Conservation (phyloP, 2,113 vertebrate genomes). For the Halichoerus grypus region DNA sequence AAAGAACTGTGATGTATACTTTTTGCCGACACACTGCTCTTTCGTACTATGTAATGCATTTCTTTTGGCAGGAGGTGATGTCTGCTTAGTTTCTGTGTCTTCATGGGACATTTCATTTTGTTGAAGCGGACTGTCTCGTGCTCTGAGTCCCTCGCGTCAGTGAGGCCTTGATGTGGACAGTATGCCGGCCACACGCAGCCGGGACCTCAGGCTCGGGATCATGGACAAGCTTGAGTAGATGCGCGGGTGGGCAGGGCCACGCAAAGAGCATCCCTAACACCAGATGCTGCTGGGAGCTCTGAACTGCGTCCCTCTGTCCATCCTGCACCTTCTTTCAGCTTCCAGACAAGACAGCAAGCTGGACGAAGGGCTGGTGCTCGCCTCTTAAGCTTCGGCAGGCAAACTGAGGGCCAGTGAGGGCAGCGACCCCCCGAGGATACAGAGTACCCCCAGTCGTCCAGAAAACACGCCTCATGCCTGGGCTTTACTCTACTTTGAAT, state of each 20-base stretch:
- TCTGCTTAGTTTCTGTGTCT: not conserved
- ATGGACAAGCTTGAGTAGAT: not conserved
- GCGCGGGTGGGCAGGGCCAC: rapidly evolving
- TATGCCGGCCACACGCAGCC: rapidly evolving
- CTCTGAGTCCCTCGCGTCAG: too few relatives aligned
- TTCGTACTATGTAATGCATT: rapidly evolving
- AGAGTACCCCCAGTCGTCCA: rapidly evolving
- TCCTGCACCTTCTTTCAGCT: not conserved
- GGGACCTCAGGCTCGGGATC: rapidly evolving
- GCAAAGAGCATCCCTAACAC: too few relatives aligned
- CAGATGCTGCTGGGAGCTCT: rapidly evolving
- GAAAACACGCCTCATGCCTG: rapidly evolving
- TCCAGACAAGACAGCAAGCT: rapidly evolving
- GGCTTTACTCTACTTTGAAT: rapidly evolving
- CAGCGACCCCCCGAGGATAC: not conserved
- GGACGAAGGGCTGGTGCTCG: rapidly evolving
- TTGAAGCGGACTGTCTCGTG: not conserved
- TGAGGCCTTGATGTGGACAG: rapidly evolving
- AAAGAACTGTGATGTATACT: rapidly evolving
- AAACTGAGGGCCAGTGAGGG: too few relatives aligned
- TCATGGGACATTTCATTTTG: not conserved
- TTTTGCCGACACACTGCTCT: not conserved
- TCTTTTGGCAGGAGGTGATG: not conserved
- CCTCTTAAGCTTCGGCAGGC: too few relatives aligned
- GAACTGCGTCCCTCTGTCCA: too few relatives aligned